These are phyloP conservation scores for Arctia plantaginis DNA, from an alignment of 2,888 invertebrate species.

Conservation along the genomic window DNA sequence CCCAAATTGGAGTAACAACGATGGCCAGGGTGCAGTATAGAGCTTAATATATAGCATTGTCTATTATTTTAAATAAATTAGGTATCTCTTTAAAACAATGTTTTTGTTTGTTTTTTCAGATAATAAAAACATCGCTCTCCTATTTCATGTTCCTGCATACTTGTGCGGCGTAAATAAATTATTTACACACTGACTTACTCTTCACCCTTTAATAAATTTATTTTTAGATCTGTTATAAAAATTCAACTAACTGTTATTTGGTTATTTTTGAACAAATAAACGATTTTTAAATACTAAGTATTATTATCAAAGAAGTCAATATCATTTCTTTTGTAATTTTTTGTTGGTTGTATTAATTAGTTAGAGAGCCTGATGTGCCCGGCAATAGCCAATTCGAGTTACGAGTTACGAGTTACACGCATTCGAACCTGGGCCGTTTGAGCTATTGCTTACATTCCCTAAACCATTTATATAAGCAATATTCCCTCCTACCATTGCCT, in stretches of 20 bases:
- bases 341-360: no score
- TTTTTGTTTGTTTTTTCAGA: neutral
- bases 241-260: neutral
- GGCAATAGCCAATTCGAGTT: no score
- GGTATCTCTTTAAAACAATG: neutral
- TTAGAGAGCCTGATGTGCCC: no score
- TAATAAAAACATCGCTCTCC: conserved; percentile 10
- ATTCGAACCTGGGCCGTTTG: no score
- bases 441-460: no score
- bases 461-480: neutral
- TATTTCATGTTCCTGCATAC: conserved; percentile 16
- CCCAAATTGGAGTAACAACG: conserved; percentile 57
- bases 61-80: neutral
- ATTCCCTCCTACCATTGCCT: neutral
- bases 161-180: conserved; percentile 6
- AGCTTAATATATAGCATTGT: neutral
- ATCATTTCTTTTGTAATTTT: no score
- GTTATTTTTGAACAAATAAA: neutral
- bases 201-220: neutral
- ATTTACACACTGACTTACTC: neutral
- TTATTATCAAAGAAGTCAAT: no score
- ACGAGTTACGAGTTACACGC: no score
- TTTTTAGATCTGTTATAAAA: neutral
- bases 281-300: neutral
- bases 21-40: conserved; percentile 54